Evolutionary conservation across 2,888 invertebrate species (phyloP).

Genomic region (Nephrotoma flavescens): DNA sequence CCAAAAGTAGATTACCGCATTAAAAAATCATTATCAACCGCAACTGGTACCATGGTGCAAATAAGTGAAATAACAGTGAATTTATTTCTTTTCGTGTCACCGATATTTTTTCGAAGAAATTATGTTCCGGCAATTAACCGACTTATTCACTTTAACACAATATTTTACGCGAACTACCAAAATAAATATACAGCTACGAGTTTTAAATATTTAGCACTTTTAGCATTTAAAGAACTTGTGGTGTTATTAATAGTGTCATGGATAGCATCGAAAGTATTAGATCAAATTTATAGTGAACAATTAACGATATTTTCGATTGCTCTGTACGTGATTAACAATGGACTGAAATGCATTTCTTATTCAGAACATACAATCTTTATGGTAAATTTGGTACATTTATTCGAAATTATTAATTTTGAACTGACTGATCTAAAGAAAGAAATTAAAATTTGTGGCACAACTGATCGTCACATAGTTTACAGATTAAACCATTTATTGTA

Average conservation of each 20-base stretch:
- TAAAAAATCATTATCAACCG: background rate
- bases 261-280: background rate
- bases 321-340: background rate
- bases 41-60: background rate
- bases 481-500: background rate
- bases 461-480: background rate
- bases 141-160: background rate
- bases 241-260: background rate
- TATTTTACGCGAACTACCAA: background rate
- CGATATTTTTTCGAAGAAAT: background rate
- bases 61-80: background rate
- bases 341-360: background rate
- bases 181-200: background rate
- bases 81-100: background rate
- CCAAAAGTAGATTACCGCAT: background rate
- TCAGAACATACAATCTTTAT: background rate
- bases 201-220: background rate
- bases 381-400: background rate
- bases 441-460: background rate
- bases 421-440: background rate
- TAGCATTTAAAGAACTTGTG: background rate
- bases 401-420: background rate
- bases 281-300: background rate
- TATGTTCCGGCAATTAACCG: background rate
- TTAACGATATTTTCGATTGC: background rate